These are phyloP conservation scores for Microchirus variegatus DNA, from an alignment of 2,797 vertebrate genomes.

Conservation along the genomic window DNA sequence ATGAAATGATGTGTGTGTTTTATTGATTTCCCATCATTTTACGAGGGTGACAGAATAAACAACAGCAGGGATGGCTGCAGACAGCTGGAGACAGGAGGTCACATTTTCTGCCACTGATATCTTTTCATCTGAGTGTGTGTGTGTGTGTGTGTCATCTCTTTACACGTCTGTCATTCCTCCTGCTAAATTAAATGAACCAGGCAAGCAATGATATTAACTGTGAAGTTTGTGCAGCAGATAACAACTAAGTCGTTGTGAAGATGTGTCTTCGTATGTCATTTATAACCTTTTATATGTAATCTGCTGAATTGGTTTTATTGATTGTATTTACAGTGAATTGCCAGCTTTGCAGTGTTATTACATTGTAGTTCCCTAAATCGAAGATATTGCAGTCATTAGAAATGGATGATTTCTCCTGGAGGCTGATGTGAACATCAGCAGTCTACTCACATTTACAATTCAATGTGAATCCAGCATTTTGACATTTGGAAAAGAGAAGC, in stretches of 20 bases:
- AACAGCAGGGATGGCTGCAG: constrained; percentile 42
- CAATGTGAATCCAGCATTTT: not conserved
- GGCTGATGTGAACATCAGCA: not conserved
- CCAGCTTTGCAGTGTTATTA: too few relatives aligned
- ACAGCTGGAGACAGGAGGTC: constrained; percentile 41
- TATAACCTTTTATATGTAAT: not conserved
- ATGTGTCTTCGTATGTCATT: too few relatives aligned
- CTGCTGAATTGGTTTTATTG: not conserved
- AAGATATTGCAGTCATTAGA: not conserved
- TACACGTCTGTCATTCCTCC: constrained; percentile 14
- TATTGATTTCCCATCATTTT: constrained; percentile 66
- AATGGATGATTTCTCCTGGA: constrained; percentile 2
- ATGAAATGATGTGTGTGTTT: constrained; percentile 52
- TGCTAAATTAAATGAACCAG: constrained; percentile 10
- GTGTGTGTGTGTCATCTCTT: constrained; percentile 30
- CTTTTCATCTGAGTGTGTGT: constrained; percentile 33
- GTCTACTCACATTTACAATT: constrained; percentile 6
- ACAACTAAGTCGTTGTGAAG: too few relatives aligned
- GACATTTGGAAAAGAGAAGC: constrained; percentile 16
- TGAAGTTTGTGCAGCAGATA: constrained; percentile 3
- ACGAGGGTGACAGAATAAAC: constrained; percentile 68
- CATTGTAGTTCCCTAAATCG: not conserved
- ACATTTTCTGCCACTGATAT: constrained; percentile 38
- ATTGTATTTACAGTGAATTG: too few relatives aligned
- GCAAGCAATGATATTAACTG: constrained; percentile 21